Base-by-base conservation (phyloP, 2,113 vertebrate species). In the Gallinago media region DNA sequence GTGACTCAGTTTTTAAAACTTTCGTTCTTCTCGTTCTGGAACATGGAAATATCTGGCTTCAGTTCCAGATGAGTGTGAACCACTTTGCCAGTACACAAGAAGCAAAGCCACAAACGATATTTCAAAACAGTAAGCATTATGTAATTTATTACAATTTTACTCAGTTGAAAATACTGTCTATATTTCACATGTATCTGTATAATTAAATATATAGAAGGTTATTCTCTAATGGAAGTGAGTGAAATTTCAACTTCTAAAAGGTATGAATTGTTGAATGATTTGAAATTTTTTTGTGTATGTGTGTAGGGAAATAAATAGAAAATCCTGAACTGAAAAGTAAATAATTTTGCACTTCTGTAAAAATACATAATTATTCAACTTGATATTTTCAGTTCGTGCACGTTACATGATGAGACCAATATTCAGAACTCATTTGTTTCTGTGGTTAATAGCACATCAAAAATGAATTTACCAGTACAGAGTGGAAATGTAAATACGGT, bases 61-160 rank as follows among this genome's bases (percentile, higher is more conserved):
- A 77, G 94, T 89, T 94, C 50, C 73, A 89, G 82, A 86, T 44
- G 76, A 75, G 27, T 40, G 25, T 94, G 89, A 95, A 47, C 50
- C 78, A 59, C 67, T 83, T 68, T 56, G 75, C 78, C 96, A 95
- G 58, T 89, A 96, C 61, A 63, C 85, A 92, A 55, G 89, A 87
- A 95, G 49, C 49, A 97, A 88, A 80, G 63, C 91, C 67, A 92
- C 88, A 94, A 79, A 76, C 84, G 83, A 93, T 67, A 71, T 73
- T 42, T 97, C 93, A 47, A 94, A 96, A 92, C 93, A 88, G 98
- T 96, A 98, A 96, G 97, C 92, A 25, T 95, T 96, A 59, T 3
- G 25, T 77, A 20, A 68, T 80, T 67, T 59, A 87, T 44, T 74
- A 56, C 8, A 38, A 3, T 89, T 88, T 83, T 55, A 55, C 79